phyloP scores from a whole-genome alignment of 2,797 vertebrate species.

The Menidia menidia region DNA sequence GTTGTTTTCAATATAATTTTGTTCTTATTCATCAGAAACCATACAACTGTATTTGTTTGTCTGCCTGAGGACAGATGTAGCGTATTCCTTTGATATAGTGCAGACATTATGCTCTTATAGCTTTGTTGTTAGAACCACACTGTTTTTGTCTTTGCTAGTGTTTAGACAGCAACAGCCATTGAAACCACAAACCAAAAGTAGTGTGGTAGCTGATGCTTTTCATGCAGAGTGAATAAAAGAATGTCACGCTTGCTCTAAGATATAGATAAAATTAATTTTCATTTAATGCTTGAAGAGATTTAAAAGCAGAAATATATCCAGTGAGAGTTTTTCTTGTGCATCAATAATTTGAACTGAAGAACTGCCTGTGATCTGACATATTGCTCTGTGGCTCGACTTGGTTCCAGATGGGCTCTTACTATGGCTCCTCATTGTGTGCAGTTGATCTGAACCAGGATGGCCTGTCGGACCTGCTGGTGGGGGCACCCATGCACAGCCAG shows the following conservation, averaged over 20 bases:
- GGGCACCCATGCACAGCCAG: constrained; percentile 97
- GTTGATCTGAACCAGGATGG: constrained; percentile 98
- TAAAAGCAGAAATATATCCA: constrained; percentile 34
- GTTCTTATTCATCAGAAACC: constrained; percentile 23
- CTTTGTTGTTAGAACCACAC: constrained; percentile 44
- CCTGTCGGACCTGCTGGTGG: constrained; percentile 97
- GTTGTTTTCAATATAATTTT: constrained; percentile 2
- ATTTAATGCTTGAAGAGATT: constrained; percentile 36
- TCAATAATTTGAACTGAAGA: constrained; percentile 47
- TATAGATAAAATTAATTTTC: constrained; percentile 41
- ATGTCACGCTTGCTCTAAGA: constrained; percentile 25
- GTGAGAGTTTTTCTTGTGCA: constrained; percentile 36
- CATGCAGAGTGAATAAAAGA: constrained; percentile 36
- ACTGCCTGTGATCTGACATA: constrained; percentile 84
- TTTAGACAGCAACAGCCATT: constrained; percentile 43
- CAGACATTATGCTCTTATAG: constrained; percentile 44
- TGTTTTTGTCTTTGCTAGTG: constrained; percentile 59
- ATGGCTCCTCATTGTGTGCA: constrained; percentile 99
- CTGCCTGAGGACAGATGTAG: constrained; percentile 23
- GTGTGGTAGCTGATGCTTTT: constrained; percentile 45
- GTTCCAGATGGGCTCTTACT: constrained; percentile 99
- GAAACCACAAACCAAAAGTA: constrained; percentile 44
- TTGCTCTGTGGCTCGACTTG: constrained; percentile 91
- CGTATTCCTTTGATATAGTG: constrained; percentile 21
- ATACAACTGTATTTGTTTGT: constrained; percentile 9